phyloP scores from a whole-genome alignment of 2,113 vertebrate genomes.

The Paratilapia polleni region DNA sequence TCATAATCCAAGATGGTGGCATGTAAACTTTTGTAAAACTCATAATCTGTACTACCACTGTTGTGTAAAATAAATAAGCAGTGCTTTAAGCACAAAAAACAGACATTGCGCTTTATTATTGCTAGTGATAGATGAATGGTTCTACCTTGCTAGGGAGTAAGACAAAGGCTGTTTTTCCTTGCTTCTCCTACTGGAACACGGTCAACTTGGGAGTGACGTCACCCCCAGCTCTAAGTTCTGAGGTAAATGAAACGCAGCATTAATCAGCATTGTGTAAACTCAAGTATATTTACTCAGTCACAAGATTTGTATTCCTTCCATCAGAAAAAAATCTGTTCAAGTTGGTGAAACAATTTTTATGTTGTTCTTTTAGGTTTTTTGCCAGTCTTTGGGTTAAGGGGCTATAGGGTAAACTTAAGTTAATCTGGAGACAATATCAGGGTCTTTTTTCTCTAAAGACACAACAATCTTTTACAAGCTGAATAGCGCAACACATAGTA shows the following conservation, averaged over 20 bases:
- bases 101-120: not conserved
- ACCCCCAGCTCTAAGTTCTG: too few relatives aligned
- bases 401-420: not conserved
- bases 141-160: not conserved
- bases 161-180: not conserved
- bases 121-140: not conserved
- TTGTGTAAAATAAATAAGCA: not conserved
- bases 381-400: not conserved
- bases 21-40: not conserved
- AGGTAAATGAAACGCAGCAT: too few relatives aligned
- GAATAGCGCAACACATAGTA: not conserved
- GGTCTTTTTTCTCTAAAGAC: not conserved
- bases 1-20: not conserved
- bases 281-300: not conserved
- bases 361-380: too few relatives aligned
- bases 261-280: not conserved
- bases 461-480: not conserved
- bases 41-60: not conserved
- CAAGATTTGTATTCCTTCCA: not conserved
- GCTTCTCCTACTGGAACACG: too few relatives aligned
- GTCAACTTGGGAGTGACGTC: not conserved
- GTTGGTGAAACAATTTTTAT: not conserved
- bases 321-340: not conserved
- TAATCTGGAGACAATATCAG: not conserved
- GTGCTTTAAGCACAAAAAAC: not conserved